Base-by-base conservation (phyloP, 2,113 vertebrate species). In the Manacus vitellinus region DNA sequence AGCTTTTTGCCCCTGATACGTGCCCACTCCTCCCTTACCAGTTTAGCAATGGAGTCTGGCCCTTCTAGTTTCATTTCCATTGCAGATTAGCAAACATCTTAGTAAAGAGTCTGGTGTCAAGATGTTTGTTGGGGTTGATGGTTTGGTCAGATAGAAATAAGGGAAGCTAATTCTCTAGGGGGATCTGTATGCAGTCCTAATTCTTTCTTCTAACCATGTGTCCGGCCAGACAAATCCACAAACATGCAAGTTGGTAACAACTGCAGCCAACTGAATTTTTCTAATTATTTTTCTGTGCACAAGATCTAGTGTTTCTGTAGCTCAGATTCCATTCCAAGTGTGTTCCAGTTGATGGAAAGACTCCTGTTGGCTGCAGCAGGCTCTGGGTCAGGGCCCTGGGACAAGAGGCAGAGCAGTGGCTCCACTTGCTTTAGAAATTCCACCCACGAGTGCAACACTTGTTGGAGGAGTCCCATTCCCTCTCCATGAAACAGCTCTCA, bases 151-250 rank as follows among this genome's bases (percentile, higher is more conserved):
- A 96, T 80, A 74, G 89, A 73, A 93, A 44, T 47, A 88, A 89
- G 61, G 65, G 85, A 95, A 87, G 62, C 73, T 67, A 88, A 92
- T 96, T 94, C 94, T 78, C 93, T 7, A n/a, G 62, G 55, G 84
- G 44, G 5, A 51, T 46, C 51, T 97, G 83, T 88, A 88, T 94
- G 78, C 59, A 94, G 81, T 58, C 85, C 84, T 85, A 55, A 84
- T 90, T 94, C 91, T 88, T 96, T 81, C 82, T 91, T 77, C 75
- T 78, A 91, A 88, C 72, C 84, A 72, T n/a, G 82, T 84, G 81
- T 94, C 95, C 62, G 0, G 86, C 58, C 94, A 96, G 75, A 88
- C 35, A 75, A 96, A 95, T 73, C 93, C 93, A 95, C 89, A 97
- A 95, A 90, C 88, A 94, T 85, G 71, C 14, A n/a, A 92, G 70